Conservation (phyloP, 2,113 vertebrate species). For the Megaleporinus macrocephalus region DNA sequence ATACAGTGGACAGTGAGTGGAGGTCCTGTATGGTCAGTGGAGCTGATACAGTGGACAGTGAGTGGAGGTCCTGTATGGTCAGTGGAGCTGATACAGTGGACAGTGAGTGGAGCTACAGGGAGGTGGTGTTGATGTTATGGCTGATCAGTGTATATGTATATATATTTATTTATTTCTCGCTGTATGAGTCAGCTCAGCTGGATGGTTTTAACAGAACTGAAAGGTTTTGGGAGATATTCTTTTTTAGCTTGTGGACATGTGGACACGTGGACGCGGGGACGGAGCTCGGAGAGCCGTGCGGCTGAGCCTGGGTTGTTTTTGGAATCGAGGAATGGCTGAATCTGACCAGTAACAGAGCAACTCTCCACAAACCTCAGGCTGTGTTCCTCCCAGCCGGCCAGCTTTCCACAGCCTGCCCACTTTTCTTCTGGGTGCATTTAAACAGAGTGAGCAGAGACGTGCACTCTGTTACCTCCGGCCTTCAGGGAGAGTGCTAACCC, state of each 20-base stretch:
- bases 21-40: too few species aligned
- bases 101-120: too few species aligned
- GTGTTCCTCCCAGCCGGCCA: conserved; percentile 27
- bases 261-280: conserved; percentile 47
- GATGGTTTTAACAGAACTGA: conserved; percentile 5
- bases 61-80: too few species aligned
- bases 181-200: not conserved
- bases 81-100: too few species aligned
- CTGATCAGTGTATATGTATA: too few species aligned
- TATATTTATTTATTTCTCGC: too few species aligned
- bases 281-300: conserved; percentile 32
- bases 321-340: conserved; percentile 23
- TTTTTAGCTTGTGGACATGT: conserved; percentile 36
- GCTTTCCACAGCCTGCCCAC: conserved; percentile 25
- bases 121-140: too few species aligned
- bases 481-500: not conserved
- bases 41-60: too few species aligned
- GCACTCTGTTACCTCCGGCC: not conserved
- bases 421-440: not conserved
- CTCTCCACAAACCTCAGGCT: conserved; percentile 43
- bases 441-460: not conserved
- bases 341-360: not conserved
- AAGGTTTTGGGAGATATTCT: conserved; percentile 10
- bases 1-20: too few species aligned
- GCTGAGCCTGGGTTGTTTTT: conserved; percentile 25